A percentile compares a stretch with the other conserved stretches of the same genome.
These are phyloP conservation scores for Neostethus bicornis DNA, from an alignment of 2,797 vertebrate species.

Conservation along the genomic window DNA sequence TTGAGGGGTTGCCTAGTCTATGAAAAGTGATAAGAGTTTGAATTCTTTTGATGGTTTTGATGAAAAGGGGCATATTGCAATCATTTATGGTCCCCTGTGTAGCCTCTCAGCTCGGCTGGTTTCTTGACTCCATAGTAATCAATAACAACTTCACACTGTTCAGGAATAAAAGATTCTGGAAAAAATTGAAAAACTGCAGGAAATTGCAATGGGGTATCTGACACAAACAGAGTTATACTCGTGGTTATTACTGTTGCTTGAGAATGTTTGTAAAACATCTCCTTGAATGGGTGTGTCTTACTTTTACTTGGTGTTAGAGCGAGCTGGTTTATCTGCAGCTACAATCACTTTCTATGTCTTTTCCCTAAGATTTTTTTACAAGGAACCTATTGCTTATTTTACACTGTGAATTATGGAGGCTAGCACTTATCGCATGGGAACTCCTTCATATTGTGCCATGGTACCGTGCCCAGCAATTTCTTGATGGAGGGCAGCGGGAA, in stretches of 20 bases:
- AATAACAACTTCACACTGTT: not conserved
- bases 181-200: not conserved
- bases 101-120: not conserved
- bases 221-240: not conserved
- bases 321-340: constrained; percentile 58
- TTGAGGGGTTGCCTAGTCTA: not conserved
- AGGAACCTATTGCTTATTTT: constrained; percentile 47
- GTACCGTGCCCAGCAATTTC: constrained; percentile 34
- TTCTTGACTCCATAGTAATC: not conserved
- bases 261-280: constrained; percentile 58
- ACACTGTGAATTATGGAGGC: constrained; percentile 43
- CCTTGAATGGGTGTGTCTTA: constrained; percentile 35
- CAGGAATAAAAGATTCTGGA: not conserved
- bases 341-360: constrained; percentile 42
- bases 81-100: not conserved
- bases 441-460: constrained; percentile 44
- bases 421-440: constrained; percentile 50
- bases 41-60: not conserved
- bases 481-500: constrained; percentile 61
- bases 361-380: constrained; percentile 35
- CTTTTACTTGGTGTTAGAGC: constrained; percentile 64
- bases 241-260: constrained; percentile 36
- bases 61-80: not conserved
- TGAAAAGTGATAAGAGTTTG: not conserved
- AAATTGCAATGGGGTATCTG: not conserved